These are phyloP conservation scores for Electrophaes corylata DNA, from an alignment of 2,888 invertebrate genomes.

Conservation along the genomic window DNA sequence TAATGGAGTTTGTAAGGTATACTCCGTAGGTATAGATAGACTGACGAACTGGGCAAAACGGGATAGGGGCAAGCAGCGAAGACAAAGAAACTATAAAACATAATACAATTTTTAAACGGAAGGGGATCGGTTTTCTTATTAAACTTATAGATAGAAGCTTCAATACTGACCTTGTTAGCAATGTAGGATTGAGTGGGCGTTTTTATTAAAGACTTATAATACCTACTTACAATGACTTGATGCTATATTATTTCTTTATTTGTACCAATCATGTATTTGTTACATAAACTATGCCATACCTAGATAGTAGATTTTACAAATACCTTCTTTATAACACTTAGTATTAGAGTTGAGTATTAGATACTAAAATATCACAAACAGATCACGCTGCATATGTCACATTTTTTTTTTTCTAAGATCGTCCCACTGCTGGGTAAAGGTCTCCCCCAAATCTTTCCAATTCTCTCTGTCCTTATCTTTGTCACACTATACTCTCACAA, in stretches of 20 bases:
- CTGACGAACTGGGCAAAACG: background rate
- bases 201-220: conserved; percentile 48
- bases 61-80: background rate
- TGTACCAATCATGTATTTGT: background rate
- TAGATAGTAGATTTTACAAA: background rate
- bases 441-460: too few relatives aligned
- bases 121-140: conserved; percentile 50
- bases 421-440: too few relatives aligned
- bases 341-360: too few relatives aligned
- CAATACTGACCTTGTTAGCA: conserved; percentile 49
- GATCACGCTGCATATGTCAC: too few relatives aligned
- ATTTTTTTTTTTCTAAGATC: too few relatives aligned
- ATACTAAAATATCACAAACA: background rate
- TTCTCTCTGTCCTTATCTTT: too few relatives aligned
- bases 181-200: conserved; percentile 49
- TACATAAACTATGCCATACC: conserved; percentile 9
- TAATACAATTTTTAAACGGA: conserved; percentile 40
- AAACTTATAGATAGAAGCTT: conserved; percentile 44
- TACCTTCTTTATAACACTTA: background rate
- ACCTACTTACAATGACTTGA: conserved; percentile 26
- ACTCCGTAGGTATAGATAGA: background rate
- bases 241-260: conserved; percentile 10
- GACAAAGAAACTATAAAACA: background rate
- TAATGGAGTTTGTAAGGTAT: conserved; percentile 13
- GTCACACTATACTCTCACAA: too few relatives aligned